A percentile compares a stretch with the other conserved stretches of the same genome.
Conservation (phyloP, 2,113 vertebrate species). For the Marmota flaviventris region DNA sequence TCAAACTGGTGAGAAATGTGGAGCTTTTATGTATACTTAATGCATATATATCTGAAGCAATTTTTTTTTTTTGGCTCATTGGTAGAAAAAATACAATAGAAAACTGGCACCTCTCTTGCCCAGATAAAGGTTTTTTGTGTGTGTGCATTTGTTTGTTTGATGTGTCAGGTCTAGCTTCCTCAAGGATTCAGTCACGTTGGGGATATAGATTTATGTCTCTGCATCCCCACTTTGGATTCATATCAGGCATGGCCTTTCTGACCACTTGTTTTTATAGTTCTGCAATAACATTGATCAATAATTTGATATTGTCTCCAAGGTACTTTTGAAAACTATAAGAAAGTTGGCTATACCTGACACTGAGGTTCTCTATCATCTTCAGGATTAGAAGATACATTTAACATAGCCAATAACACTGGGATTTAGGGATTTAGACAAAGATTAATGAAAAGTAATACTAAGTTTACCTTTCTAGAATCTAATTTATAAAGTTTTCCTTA, state of each 20-base stretch:
- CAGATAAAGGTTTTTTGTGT: neutral
- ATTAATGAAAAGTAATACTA: neutral
- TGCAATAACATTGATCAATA: neutral
- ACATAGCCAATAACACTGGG: neutral
- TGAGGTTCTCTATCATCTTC: neutral
- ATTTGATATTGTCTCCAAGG: neutral
- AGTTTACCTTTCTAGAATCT: neutral
- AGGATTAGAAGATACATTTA: neutral
- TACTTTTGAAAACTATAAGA: neutral
- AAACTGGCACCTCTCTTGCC: neutral
- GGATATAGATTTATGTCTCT: neutral
- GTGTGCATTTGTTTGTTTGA: neutral
- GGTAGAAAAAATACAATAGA: neutral
- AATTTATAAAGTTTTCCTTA: neutral
- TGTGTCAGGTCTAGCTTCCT: neutral
- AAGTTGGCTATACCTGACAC: neutral
- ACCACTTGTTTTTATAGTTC: neutral
- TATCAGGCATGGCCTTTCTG: neutral
- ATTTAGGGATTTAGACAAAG: neutral
- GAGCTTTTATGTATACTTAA: no score
- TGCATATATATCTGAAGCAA: neutral
- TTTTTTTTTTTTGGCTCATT: neutral
- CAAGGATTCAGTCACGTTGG: neutral
- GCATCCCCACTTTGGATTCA: neutral
- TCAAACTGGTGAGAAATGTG: neutral